Base-by-base conservation (phyloP, 64 coral and sea anemone species). In the Astreopora myriophthalma region DNA sequence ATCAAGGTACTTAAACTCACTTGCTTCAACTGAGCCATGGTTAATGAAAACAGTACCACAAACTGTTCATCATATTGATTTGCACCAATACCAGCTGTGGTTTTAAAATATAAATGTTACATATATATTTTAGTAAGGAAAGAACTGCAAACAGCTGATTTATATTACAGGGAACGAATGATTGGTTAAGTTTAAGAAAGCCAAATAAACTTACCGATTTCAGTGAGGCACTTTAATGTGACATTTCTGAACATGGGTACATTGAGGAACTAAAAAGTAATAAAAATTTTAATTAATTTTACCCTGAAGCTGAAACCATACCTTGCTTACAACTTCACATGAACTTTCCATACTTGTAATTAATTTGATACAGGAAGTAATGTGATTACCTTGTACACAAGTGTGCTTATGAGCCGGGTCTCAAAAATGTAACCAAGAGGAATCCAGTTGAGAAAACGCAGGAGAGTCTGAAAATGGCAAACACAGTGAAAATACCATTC, bases 371-470 rank as follows among this genome's bases (percentile, higher is more conserved):
- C 11, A 10, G 11, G 17, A 17, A 11, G 3, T 16, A 26, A 23
- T 3, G 34, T 37, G 5, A 49, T 31, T 93, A 99, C 97, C 94
- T 99, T 99, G 87, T 95, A 99, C 8, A 99, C 93, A 2, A 99
- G 91, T n/a, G 93, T 99, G 48, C 97, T 99, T 69, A 93, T 96
- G 8, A 99, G 74, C 76, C 96, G 95, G 7, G 97, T 99, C 69
- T 99, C 97, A 91, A 99, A 99, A 17, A 99, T 99, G 82, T 99
- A 99, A 35, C 97, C 97, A 12, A 99, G 94, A 19, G 97, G 97
- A 93, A 99, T 99, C 97, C 97, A 99, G 91, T 99, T 99, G 0
- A 99, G 91, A 37, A 99, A 99, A 29, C 86, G 88, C 39, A 99
- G 73, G 1, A 99, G 60, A 5, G 97, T 99, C 94, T 98, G 58